Conservation (phyloP, 2,888 invertebrate species). For the Seira sanloemensis region DNA sequence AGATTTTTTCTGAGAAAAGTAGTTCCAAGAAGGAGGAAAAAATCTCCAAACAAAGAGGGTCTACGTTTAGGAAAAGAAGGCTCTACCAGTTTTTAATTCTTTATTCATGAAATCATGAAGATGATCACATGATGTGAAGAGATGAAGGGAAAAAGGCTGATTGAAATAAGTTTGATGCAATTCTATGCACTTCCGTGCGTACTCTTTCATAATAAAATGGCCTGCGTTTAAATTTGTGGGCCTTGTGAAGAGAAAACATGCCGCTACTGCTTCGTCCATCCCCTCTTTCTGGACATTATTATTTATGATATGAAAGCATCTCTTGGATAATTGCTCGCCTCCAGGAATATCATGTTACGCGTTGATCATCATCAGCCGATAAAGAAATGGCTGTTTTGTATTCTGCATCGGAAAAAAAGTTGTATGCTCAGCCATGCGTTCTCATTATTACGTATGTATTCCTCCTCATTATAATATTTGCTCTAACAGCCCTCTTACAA, state of each 20-base stretch:
- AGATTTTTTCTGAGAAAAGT: conserved; percentile 22
- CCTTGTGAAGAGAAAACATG: background rate
- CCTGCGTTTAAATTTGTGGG: background rate
- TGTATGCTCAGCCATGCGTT: background rate
- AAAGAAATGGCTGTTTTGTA: conserved; percentile 41
- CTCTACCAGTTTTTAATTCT: conserved; percentile 13
- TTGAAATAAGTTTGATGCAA: conserved; percentile 52
- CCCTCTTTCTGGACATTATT: conserved; percentile 27
- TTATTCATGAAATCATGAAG: background rate
- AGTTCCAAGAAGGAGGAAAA: conserved; percentile 36
- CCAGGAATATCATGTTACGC: conserved; percentile 65
- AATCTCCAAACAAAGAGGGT: conserved; percentile 11
- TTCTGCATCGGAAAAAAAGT: background rate
- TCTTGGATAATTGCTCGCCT: conserved; percentile 63
- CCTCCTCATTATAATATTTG: background rate
- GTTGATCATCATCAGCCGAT: conserved; percentile 63
- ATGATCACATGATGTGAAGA: background rate
- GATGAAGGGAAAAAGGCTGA: conserved; percentile 36
- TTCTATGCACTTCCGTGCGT: conserved; percentile 56
- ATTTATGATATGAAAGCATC: conserved; percentile 38
- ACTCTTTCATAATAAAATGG: conserved; percentile 5
- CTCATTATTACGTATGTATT: background rate
- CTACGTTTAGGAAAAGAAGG: conserved; percentile 28
- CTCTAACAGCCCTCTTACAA: no score
- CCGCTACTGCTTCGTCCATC: conserved; percentile 8